Conservation (phyloP, 2,888 invertebrate species). For the Anoncus sp. region DNA sequence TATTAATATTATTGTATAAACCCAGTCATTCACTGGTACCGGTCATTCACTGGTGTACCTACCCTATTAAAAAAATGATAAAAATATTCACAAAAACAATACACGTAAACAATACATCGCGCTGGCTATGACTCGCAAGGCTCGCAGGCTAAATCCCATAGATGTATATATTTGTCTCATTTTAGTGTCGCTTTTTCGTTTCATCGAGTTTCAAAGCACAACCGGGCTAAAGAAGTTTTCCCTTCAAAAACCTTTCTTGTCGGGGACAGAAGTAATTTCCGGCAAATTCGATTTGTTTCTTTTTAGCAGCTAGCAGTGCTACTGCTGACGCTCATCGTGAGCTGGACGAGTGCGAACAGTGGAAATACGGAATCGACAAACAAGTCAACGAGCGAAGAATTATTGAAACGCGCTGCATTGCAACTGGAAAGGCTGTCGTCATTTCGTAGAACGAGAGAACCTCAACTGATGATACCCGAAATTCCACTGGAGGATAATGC, state of each 20-base stretch:
- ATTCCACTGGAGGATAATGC: conserved; percentile 37
- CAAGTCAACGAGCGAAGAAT: conserved; percentile 60
- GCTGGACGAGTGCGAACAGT: conserved; percentile 64
- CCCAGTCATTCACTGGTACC: too few species aligned
- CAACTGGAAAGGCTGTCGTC: conserved; percentile 77
- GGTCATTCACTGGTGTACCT: too few species aligned
- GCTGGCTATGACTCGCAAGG: too few species aligned
- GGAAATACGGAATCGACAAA: conserved; percentile 57
- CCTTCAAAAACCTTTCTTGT: not conserved
- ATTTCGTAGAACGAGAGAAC: conserved; percentile 69
- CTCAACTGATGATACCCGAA: conserved; percentile 25
- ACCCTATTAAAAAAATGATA: not conserved
- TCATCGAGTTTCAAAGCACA: too few species aligned
- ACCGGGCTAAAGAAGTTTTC: too few species aligned
- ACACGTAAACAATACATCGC: too few species aligned
- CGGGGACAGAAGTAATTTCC: not conserved
- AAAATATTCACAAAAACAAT: not conserved
- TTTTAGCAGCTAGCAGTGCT: conserved; percentile 68
- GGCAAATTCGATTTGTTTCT: not conserved
- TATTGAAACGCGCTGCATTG: conserved; percentile 71
- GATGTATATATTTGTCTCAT: too few species aligned
- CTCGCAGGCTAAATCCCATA: too few species aligned
- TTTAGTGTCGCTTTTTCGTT: too few species aligned
- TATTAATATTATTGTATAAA: too few species aligned
- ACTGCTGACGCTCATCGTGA: conserved; percentile 68